phyloP scores from a whole-genome alignment of 2,113 vertebrate species.

The Fulmarus glacialis region DNA sequence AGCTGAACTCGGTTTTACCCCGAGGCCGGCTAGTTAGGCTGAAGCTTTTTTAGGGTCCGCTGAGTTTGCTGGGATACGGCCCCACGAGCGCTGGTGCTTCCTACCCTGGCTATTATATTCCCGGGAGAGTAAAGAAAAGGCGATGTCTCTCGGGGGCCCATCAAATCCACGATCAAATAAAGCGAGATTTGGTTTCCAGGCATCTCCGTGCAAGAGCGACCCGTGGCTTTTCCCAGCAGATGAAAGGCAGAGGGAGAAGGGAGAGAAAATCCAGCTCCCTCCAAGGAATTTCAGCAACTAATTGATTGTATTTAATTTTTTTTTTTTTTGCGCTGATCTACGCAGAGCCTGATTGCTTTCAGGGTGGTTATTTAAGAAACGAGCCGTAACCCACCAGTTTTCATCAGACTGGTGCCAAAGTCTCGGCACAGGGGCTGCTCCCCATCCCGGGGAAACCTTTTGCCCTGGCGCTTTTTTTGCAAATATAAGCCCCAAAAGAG shows the following conservation, averaged over 20 bases:
- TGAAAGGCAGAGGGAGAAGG: not conserved
- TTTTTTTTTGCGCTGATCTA: not conserved
- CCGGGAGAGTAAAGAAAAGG: not conserved
- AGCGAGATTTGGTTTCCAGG: not conserved
- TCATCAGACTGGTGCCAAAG: not conserved
- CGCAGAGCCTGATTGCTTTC: not conserved
- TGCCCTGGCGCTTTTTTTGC: accelerated
- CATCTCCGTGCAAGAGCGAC: not conserved
- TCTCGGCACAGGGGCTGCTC: not conserved
- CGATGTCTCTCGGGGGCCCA: not conserved
- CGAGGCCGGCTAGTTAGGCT: accelerated
- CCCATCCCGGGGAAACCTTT: not conserved
- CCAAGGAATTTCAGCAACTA: not conserved
- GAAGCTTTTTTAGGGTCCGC: not conserved
- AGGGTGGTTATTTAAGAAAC: not conserved
- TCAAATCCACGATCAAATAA: not conserved
- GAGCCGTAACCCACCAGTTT: not conserved
- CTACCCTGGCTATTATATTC: not conserved
- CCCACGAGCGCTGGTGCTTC: accelerated
- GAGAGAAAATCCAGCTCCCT: not conserved
- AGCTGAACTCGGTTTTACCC: not conserved
- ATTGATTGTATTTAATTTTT: not conserved
- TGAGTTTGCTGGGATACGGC: not conserved
- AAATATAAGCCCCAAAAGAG: not conserved
- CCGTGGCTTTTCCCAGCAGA: not conserved